Conservation (phyloP, 2,113 vertebrate species). For the cattle (Bos taurus) region DNA sequence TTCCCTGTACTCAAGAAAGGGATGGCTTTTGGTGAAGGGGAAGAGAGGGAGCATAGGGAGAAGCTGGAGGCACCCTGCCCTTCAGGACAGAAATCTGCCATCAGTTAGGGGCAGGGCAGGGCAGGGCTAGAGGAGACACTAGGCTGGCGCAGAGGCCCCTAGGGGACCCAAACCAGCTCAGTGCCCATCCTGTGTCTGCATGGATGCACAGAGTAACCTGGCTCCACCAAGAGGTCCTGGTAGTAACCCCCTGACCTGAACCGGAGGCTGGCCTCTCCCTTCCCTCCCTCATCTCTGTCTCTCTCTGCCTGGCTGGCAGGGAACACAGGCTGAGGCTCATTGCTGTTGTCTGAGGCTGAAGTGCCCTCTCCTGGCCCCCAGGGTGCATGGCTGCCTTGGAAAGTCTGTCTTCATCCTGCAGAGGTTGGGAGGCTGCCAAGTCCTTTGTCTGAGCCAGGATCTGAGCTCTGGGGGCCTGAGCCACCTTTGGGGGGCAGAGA, state of each 20-base stretch:
- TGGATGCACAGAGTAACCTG: not conserved
- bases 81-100: not conserved
- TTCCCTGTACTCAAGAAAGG: not conserved
- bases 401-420: not conserved
- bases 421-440: not conserved
- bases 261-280: not conserved
- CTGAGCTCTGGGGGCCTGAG: not conserved
- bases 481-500: too few relatives aligned
- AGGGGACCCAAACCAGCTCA: not conserved
- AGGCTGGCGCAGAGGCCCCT: not conserved
- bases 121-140: not conserved
- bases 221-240: not conserved
- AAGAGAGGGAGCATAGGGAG: rapidly evolving
- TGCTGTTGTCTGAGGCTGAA: slow-evolving; percentile 78
- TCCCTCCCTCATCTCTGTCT: not conserved
- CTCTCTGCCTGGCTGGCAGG: not conserved
- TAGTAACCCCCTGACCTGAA: not conserved
- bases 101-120: not conserved
- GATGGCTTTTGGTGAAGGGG: not conserved
- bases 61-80: not conserved
- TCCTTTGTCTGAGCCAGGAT: slow-evolving; percentile 27
- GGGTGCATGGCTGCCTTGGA: slow-evolving; percentile 35
- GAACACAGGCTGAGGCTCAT: not conserved
- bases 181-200: not conserved
- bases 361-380: slow-evolving; percentile 84